Conservation (phyloP, 1,140 invertebrate species). For the Tetragonula clypearis region DNA sequence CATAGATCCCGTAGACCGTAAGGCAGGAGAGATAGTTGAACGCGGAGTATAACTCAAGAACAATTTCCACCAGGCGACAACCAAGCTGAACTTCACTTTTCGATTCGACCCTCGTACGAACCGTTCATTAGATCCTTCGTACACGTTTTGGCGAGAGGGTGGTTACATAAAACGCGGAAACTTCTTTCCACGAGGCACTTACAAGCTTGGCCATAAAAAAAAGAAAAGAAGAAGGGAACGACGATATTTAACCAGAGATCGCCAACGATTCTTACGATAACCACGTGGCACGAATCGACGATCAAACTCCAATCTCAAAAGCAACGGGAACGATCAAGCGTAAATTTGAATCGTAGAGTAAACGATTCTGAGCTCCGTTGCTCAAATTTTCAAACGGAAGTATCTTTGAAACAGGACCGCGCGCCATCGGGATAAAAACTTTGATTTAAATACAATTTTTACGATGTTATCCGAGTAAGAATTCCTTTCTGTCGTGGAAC, state of each 20-base stretch:
- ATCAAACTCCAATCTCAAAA: not conserved
- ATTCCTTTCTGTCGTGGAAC: too few species aligned
- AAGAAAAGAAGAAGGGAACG: not conserved
- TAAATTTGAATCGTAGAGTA: not conserved
- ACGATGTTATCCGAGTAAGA: too few species aligned
- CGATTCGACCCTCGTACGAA: conserved; percentile 53
- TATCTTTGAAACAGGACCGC: not conserved
- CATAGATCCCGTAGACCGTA: conserved; percentile 34
- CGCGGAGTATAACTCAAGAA: conserved; percentile 59
- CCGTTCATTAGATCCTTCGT: conserved; percentile 46
- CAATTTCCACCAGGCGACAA: conserved; percentile 58
- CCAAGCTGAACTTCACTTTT: conserved; percentile 43
- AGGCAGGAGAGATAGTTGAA: conserved; percentile 35
- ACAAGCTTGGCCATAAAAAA: not conserved
- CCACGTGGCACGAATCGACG: not conserved
- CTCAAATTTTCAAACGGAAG: not conserved
- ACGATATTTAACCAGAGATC: not conserved
- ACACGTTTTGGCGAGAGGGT: not conserved
- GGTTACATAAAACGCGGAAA: conserved; percentile 22
- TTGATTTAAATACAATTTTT: too few species aligned
- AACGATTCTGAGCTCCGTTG: not conserved
- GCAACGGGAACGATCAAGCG: not conserved
- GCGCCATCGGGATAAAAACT: too few species aligned
- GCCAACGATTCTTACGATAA: not conserved
- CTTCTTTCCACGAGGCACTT: conserved; percentile 4